A percentile compares a stretch with the other conserved stretches of the same genome.
Evolutionary conservation across 2,888 invertebrate genomes (phyloP).

Genomic region (Synergus gifuensis): DNA sequence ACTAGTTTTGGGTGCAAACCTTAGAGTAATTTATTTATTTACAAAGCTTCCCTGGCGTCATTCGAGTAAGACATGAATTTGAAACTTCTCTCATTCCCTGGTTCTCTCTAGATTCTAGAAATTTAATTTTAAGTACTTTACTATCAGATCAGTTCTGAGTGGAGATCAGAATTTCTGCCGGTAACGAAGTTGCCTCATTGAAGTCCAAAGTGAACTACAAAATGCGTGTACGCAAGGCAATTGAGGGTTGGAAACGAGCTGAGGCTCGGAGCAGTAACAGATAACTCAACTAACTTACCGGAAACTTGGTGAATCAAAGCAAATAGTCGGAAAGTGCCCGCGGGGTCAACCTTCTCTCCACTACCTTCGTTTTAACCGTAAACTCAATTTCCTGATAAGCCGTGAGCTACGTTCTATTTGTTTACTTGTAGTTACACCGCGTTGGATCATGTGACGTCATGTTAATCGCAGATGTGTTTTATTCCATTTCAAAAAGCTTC

Average conservation of each 20-base stretch:
- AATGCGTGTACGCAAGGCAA: slow-evolving; percentile 55
- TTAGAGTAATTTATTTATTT: not conserved
- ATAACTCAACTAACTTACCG: slow-evolving; percentile 70
- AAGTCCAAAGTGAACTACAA: slow-evolving; percentile 26
- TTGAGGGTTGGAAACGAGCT: slow-evolving; percentile 50
- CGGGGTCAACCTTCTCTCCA: slow-evolving; percentile 66
- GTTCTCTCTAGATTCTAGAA: slow-evolving; percentile 11
- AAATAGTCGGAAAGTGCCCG: slow-evolving; percentile 74
- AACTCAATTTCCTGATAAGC: slow-evolving; percentile 62
- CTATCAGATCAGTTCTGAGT: slow-evolving; percentile 5
- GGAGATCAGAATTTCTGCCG: slow-evolving; percentile 20
- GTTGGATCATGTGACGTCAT: not conserved
- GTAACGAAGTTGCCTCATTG: slow-evolving; percentile 25
- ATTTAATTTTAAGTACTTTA: slow-evolving; percentile 32
- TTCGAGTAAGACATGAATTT: slow-evolving; percentile 1
- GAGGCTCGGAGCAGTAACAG: slow-evolving; percentile 60
- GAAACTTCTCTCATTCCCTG: slow-evolving; percentile 2
- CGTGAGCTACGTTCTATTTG: slow-evolving; percentile 31
- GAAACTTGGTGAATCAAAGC: slow-evolving; percentile 76
- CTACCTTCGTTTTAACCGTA: slow-evolving; percentile 58
- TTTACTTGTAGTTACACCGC: slow-evolving; percentile 16
- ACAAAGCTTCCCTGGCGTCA: not conserved
- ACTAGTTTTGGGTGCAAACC: not conserved
- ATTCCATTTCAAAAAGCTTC: not conserved
- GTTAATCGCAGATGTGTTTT: slow-evolving; percentile 21